phyloP scores from a whole-genome alignment of 2,888 invertebrate genomes.

The Platynereis dumerilii region DNA sequence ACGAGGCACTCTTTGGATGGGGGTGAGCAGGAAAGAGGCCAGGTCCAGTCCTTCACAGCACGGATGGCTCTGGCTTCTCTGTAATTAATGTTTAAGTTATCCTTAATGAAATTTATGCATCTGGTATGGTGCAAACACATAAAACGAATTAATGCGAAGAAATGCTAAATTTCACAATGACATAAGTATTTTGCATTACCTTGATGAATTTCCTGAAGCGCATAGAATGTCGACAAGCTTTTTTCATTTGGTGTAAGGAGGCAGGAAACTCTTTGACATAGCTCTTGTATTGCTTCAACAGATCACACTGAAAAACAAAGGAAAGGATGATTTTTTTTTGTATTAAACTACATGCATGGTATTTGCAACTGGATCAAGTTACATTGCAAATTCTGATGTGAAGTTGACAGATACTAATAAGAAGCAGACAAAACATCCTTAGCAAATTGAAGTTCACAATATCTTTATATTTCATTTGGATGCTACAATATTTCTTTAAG shows the following conservation, averaged over 20 bases:
- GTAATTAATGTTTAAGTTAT: no score
- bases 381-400: no score
- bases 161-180: no score
- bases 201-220: conserved; percentile 63
- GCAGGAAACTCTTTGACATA: conserved; percentile 65
- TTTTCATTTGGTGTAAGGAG: conserved; percentile 62
- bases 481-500: no score
- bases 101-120: no score
- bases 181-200: no score
- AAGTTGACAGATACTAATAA: no score
- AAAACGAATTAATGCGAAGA: no score
- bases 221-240: conserved; percentile 56
- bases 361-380: not conserved
- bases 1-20: conserved; percentile 64
- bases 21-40: conserved; percentile 63
- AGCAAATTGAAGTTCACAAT: no score
- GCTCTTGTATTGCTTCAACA: conserved; percentile 63
- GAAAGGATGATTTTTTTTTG: not conserved
- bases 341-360: not conserved
- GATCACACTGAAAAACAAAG: conserved; percentile 46
- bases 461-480: no score
- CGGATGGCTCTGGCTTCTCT: conserved; percentile 51
- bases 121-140: no score
- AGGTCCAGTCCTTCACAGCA: conserved; percentile 60
- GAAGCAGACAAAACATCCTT: no score